A percentile compares a stretch with the other conserved stretches of the same genome.
Evolutionary conservation across 2,888 invertebrate genomes (phyloP).

Genomic region (Beris morrisii): DNA sequence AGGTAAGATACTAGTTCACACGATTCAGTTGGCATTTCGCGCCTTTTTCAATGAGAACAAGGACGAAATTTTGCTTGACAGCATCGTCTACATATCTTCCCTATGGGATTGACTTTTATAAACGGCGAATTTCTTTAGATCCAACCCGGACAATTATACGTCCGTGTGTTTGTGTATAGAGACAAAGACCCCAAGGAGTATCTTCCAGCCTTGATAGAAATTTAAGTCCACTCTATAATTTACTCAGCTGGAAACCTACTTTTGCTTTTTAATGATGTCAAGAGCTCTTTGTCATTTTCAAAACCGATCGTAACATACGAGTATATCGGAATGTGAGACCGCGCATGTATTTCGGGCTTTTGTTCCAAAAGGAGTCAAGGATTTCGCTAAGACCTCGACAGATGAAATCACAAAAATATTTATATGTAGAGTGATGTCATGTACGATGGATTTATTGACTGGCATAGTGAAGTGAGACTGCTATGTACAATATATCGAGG

Average conservation of each 20-base stretch:
- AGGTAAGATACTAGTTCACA: slow-evolving; percentile 17
- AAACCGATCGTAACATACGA: no score
- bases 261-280: slow-evolving; percentile 38
- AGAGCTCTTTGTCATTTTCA: slow-evolving; percentile 32
- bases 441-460: no score
- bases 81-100: slow-evolving; percentile 14
- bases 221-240: slow-evolving; percentile 37
- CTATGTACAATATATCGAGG: no score
- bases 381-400: no score
- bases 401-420: no score
- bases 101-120: slow-evolving; percentile 5
- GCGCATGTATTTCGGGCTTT: no score
- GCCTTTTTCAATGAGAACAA: slow-evolving; percentile 30
- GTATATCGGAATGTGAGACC: no score
- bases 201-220: slow-evolving; percentile 34
- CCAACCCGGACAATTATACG: slow-evolving; percentile 5
- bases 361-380: no score
- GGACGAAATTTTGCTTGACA: slow-evolving; percentile 30
- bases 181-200: slow-evolving; percentile 38
- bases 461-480: no score
- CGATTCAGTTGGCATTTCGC: slow-evolving; percentile 24
- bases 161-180: slow-evolving; percentile 20
- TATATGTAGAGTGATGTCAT: no score
- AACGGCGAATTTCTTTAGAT: slow-evolving; percentile 20
- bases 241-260: slow-evolving; percentile 40